phyloP scores from a whole-genome alignment of 2,797 vertebrate species.

The Thaleichthys pacificus region DNA sequence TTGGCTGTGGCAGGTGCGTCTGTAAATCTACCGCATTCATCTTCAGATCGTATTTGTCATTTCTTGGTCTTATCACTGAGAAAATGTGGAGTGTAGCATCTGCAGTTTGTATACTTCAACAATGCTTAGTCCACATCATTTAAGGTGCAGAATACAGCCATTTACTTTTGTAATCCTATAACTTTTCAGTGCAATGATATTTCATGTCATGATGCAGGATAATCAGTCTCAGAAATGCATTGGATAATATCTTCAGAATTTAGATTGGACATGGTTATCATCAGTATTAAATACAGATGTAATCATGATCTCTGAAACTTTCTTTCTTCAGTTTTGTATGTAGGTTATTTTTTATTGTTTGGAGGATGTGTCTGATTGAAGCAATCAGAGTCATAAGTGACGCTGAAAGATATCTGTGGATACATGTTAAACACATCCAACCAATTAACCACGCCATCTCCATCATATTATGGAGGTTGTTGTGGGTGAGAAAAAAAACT shows the following conservation, averaged over 20 bases:
- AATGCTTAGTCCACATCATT: not conserved
- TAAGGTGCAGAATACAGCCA: not conserved
- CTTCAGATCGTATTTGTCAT: not conserved
- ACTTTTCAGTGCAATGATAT: not conserved
- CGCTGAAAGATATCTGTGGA: conserved; percentile 20
- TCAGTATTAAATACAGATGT: conserved; percentile 49
- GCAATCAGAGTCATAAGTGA: conserved; percentile 31
- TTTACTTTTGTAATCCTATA: not conserved
- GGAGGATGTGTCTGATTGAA: conserved; percentile 33
- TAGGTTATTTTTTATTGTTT: conserved; percentile 18
- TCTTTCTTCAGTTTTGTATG: not conserved
- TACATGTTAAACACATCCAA: conserved; percentile 24
- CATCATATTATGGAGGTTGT: not conserved
- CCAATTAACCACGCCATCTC: conserved; percentile 29
- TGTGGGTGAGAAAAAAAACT: not conserved
- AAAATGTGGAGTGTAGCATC: too few relatives aligned
- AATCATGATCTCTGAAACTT: conserved; percentile 52
- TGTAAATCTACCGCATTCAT: not conserved
- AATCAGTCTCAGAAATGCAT: conserved; percentile 5
- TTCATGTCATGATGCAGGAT: not conserved
- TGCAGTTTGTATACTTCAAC: too few relatives aligned
- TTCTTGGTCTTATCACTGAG: not conserved
- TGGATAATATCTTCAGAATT: conserved; percentile 22
- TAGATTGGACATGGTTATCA: conserved; percentile 47
- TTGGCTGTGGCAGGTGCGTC: not conserved